Evolutionary conservation across 2,113 vertebrate genomes (phyloP).

Genomic region (Istiophorus platypterus): DNA sequence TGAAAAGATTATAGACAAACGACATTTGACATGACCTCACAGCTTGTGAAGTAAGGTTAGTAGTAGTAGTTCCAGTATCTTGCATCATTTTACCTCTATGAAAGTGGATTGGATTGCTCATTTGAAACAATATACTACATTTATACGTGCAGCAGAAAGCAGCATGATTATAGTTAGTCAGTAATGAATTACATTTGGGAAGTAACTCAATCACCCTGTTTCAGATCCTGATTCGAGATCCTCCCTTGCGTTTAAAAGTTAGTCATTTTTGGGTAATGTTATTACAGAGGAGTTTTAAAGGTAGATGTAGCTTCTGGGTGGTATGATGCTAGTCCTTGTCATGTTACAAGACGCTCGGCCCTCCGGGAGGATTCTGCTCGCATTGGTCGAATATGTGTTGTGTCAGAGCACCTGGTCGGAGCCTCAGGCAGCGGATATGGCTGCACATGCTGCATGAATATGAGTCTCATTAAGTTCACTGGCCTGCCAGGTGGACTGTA

Average conservation of each 20-base stretch:
- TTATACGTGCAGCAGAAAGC: constrained; percentile 9
- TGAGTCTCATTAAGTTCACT: constrained; percentile 68
- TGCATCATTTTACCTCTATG: background rate
- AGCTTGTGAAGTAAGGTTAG: background rate
- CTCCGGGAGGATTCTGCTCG: constrained; percentile 49
- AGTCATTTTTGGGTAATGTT: constrained; percentile 18
- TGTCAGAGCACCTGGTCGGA: constrained; percentile 72
- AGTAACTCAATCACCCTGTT: constrained; percentile 18
- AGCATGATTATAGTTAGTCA: constrained; percentile 15
- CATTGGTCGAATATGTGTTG: constrained; percentile 54
- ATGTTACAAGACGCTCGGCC: constrained; percentile 30
- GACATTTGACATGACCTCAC: background rate
- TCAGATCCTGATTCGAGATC: background rate
- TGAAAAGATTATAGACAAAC: background rate
- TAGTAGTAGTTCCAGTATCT: background rate
- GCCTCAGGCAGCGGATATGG: constrained; percentile 64
- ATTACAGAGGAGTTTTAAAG: constrained; percentile 23
- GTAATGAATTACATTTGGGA: constrained; percentile 36
- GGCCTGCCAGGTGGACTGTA: constrained; percentile 72
- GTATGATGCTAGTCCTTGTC: constrained; percentile 35
- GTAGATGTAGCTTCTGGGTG: constrained; percentile 53
- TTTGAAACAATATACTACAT: constrained; percentile 10
- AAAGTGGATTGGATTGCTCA: constrained; percentile 7
- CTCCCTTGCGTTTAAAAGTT: constrained; percentile 6
- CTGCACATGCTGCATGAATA: constrained; percentile 61